These are phyloP conservation scores for Papilio gigon DNA, from an alignment of 2,888 invertebrate species.

Conservation along the genomic window DNA sequence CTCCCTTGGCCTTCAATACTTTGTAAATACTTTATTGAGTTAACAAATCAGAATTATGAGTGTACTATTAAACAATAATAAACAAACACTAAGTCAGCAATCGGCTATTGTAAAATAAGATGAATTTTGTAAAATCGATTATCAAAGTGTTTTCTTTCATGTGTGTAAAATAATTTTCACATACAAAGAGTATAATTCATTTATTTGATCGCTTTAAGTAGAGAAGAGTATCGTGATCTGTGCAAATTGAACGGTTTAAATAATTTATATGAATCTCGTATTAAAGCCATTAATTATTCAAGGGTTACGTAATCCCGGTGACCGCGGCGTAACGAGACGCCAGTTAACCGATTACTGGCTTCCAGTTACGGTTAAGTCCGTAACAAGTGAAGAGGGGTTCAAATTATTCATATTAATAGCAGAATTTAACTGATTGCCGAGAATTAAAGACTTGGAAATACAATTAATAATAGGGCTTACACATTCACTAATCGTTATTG, in stretches of 20 bases:
- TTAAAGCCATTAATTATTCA: conserved; percentile 33
- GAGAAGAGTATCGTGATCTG: neutral
- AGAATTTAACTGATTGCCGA: conserved; percentile 24
- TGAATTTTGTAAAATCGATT: neutral
- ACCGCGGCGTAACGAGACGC: conserved; percentile 53
- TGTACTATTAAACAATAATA: too few relatives aligned
- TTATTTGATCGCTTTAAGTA: neutral
- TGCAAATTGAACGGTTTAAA: conserved; percentile 20
- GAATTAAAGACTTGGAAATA: conserved; percentile 6
- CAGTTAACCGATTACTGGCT: conserved; percentile 56
- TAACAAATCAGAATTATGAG: too few relatives aligned
- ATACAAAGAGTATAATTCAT: neutral
- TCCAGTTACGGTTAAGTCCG: conserved; percentile 43
- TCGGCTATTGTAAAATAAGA: neutral
- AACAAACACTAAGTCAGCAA: too few relatives aligned
- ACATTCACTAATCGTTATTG: conserved; percentile 1
- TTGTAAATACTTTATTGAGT: too few relatives aligned
- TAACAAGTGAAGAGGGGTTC: conserved; percentile 25
- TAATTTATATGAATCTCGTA: conserved; percentile 35
- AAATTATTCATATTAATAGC: conserved; percentile 35
- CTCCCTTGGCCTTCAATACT: too few relatives aligned
- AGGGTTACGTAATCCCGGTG: conserved; percentile 51
- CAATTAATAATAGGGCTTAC: neutral
- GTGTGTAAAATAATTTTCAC: neutral
- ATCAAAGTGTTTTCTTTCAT: neutral